Base-by-base conservation (phyloP, 2,888 invertebrate genomes). In the Cylindroiulus punctatus region DNA sequence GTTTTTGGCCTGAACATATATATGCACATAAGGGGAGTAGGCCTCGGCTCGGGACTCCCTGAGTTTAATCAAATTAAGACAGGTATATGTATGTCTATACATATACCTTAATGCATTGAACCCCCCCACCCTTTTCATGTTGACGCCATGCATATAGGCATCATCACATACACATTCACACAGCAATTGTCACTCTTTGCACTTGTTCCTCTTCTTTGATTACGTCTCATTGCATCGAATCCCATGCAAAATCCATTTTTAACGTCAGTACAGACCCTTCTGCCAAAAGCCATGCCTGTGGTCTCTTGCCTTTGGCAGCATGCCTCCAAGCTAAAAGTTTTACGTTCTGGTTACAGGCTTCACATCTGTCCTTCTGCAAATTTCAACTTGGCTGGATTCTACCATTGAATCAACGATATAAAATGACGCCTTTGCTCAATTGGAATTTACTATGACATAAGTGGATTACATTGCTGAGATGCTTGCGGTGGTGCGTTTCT, bases 1-100 rank as follows among this genome's bases (percentile, higher is more conserved):
- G 83, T 83, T 83, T 40, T 83, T 83, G 83, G 83, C 40, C 83
- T 83, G 44, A 36, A 26, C 44, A 42, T 83, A 44, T 83, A 44
- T 83, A 44, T 83, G 83, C 83, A 83, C 44, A 83, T 40, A 42
- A 83, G 83, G 83, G 83, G 83, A 83, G 83, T 83, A 83, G 83
- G 40, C 83, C 42, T 83, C 83, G 83, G 83, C 83, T 83, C 44
- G 83, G 83, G 83, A 83, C 83, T 76, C 76, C 76, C 76, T 83
- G 83, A 83, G 83, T 83, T 83, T 83, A 83, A 83, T 83, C 83
- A 83, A 83, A 83, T 83, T 83, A 83, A 83, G 83, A 83, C 83
- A 83, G 83, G 83, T 83, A 83, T 44, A 76, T 76, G 30, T 76
- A 76, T 65, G 65, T 65, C 5, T 65, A 65, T 65, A 26, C 26